A percentile compares a stretch with the other conserved stretches of the same genome.
phyloP scores from a whole-genome alignment of 2,113 vertebrate genomes.

The Nothobranchius furzeri region DNA sequence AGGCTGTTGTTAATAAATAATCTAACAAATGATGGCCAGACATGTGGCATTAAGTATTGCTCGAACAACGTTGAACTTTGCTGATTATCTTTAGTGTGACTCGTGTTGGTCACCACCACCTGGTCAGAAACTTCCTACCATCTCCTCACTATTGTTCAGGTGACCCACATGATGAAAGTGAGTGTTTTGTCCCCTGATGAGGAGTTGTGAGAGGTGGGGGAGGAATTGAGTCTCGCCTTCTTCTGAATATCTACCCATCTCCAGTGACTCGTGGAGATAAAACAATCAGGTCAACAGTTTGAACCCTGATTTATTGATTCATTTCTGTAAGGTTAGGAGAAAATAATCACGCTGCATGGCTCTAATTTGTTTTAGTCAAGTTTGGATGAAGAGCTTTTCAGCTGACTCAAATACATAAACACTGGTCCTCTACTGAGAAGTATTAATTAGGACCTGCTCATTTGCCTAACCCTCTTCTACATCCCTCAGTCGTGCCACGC shows the following conservation, averaged over 20 bases:
- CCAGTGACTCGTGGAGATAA: conserved; percentile 16
- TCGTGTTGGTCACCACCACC: conserved; percentile 34
- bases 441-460: conserved; percentile 77
- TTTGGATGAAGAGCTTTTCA: conserved; percentile 72
- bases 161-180: conserved; percentile 65
- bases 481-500: conserved; percentile 58
- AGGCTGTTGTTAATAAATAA: not conserved
- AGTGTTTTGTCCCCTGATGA: conserved; percentile 49
- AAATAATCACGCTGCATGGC: conserved; percentile 26
- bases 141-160: conserved; percentile 48
- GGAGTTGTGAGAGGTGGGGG: not conserved
- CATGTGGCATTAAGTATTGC: conserved; percentile 2
- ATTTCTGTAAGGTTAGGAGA: conserved; percentile 21
- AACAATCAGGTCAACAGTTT: no score
- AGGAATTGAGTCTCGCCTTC: conserved; percentile 57
- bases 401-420: conserved; percentile 67
- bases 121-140: conserved; percentile 27
- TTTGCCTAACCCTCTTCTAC: conserved; percentile 73
- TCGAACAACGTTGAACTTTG: conserved; percentile 63
- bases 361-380: conserved; percentile 66
- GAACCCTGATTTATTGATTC: conserved; percentile 1
- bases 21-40: conserved; percentile 32
- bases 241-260: conserved; percentile 50
- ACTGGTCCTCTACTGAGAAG: conserved; percentile 68
- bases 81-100: conserved; percentile 37